Conservation (phyloP, 2,113 vertebrate species). For the Acanthochromis polyacanthus region DNA sequence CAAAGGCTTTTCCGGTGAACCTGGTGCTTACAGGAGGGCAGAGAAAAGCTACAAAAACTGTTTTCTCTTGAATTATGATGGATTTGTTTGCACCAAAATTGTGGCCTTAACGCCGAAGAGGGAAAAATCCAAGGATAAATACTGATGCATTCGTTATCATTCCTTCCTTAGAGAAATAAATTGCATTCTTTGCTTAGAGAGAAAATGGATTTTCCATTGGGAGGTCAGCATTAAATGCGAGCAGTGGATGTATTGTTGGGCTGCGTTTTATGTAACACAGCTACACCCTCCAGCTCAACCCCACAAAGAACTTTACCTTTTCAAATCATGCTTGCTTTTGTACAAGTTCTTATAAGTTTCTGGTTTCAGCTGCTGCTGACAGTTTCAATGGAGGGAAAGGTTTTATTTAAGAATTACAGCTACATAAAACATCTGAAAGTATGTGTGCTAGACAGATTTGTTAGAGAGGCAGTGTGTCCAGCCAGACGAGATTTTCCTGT, state of each 20-base stretch:
- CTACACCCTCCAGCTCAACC: neutral
- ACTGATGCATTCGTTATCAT: conserved; percentile 62
- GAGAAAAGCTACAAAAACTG: conserved; percentile 42
- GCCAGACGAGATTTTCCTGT: neutral
- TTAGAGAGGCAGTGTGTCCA: neutral
- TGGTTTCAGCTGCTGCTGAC: conserved; percentile 1
- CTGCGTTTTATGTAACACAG: conserved; percentile 55
- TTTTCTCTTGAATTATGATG: conserved; percentile 73
- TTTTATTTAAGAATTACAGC: conserved; percentile 1
- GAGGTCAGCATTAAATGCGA: conserved; percentile 42
- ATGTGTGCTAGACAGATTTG: neutral
- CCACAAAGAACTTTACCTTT: neutral
- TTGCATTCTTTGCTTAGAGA: conserved; percentile 41
- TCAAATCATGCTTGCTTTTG: neutral
- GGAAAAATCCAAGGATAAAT: conserved; percentile 44
- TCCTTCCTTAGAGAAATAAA: conserved; percentile 79
- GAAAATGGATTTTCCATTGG: conserved; percentile 64
- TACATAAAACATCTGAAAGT: conserved; percentile 1
- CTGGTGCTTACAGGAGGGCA: conserved; percentile 26
- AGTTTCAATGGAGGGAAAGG: neutral
- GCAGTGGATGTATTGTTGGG: conserved; percentile 12
- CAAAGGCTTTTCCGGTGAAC: conserved; percentile 70
- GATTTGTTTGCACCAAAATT: conserved; percentile 50
- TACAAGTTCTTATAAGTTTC: neutral
- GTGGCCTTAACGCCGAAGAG: conserved; percentile 22